phyloP scores from a whole-genome alignment of 2,888 invertebrate genomes.

The Tetanocera ferruginea region DNA sequence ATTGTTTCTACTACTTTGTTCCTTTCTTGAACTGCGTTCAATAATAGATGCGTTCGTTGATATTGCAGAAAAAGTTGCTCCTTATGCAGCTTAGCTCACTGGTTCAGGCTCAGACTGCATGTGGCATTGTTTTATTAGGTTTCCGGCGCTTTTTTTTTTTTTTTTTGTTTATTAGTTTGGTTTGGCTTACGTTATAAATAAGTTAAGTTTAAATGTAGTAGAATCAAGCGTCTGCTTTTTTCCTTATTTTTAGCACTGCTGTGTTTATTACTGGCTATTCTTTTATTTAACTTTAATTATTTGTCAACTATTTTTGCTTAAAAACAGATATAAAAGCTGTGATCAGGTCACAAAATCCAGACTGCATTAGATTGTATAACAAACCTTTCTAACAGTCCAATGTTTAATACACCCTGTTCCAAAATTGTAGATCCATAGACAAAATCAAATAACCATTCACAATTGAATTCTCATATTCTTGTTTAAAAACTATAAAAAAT shows the following conservation, averaged over 20 bases:
- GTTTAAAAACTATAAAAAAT: too few species aligned
- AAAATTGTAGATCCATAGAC: too few species aligned
- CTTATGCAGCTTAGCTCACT: not conserved
- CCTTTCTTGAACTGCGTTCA: conserved; percentile 13
- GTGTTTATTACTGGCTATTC: not conserved
- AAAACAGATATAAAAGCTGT: too few species aligned
- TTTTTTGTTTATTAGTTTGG: not conserved
- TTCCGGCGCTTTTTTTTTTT: conserved; percentile 1
- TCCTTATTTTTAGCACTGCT: not conserved
- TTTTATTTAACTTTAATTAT: not conserved
- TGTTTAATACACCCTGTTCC: too few species aligned
- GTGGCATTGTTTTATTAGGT: not conserved
- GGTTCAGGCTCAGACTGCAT: not conserved
- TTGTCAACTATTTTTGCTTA: too few species aligned
- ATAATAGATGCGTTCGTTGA: conserved; percentile 18
- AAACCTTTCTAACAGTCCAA: too few species aligned
- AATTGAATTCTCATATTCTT: too few species aligned
- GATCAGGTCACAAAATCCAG: too few species aligned
- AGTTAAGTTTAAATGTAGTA: not conserved
- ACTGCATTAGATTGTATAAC: too few species aligned
- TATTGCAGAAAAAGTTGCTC: conserved; percentile 6
- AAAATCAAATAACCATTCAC: too few species aligned
- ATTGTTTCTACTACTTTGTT: not conserved
- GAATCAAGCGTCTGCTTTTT: not conserved
- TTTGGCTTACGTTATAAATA: not conserved